These are phyloP conservation scores for Falcaria lacertinaria DNA, from an alignment of 2,888 invertebrate genomes.

Conservation along the genomic window DNA sequence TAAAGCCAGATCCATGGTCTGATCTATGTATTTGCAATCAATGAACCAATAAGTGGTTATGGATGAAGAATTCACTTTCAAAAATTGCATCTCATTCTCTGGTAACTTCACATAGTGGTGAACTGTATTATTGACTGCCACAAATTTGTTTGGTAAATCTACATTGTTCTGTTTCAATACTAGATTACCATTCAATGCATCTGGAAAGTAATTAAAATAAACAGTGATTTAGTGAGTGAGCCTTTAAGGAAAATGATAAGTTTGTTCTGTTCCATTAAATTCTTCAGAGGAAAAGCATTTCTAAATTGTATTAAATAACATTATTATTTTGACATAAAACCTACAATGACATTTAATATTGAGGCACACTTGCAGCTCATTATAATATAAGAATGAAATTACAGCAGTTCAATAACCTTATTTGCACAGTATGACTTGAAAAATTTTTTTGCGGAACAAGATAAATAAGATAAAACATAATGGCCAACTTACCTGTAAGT, in stretches of 20 bases:
- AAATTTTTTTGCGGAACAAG: no score
- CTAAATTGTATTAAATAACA: no score
- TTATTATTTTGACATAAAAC: no score
- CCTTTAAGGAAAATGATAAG: background rate
- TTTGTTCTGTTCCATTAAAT: no score
- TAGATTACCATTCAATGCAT: constrained; percentile 84
- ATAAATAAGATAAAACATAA: constrained; percentile 8
- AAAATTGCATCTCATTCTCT: constrained; percentile 80
- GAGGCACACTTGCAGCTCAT: no score
- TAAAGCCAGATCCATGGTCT: constrained; percentile 81
- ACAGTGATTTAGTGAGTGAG: background rate
- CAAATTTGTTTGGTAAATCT: constrained; percentile 76
- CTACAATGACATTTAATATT: no score
- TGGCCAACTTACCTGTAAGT: constrained; percentile 50
- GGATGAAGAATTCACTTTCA: constrained; percentile 65
- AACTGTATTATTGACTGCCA: constrained; percentile 81
- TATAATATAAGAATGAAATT: no score
- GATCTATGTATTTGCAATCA: constrained; percentile 85
- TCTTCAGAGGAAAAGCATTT: no score
- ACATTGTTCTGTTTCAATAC: constrained; percentile 81
- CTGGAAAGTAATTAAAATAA: constrained; percentile 53
- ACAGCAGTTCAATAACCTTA: no score
- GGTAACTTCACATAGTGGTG: constrained; percentile 80
- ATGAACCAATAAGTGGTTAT: constrained; percentile 88
- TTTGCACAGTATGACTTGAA: no score